Base-by-base conservation (phyloP, 2,113 vertebrate species). In the Cyprinodon tularosa region DNA sequence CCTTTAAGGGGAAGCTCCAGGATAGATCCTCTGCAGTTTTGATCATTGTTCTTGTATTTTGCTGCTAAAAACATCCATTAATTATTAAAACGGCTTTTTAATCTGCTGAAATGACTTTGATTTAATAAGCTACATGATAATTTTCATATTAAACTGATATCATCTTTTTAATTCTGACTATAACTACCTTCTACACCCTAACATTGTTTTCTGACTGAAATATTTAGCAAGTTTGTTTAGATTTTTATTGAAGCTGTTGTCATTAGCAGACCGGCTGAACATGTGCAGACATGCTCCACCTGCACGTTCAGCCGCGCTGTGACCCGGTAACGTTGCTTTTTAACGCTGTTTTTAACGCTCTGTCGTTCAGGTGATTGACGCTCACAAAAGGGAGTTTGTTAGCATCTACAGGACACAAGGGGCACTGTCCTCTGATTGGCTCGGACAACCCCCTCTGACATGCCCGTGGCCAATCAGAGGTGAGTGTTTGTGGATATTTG, bases 391-490 rank as follows among this genome's bases (percentile, higher is more conserved):
- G 88, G 84, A 90, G 84, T 77, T 89, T 90, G 78, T 90, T 89
- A 84, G 87, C 87, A 84, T 90, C 92, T 63, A 64, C 85, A 82
- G 92, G 94, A 93, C 91, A 91, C 91, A 89, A 90, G 93, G 92
- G 93, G 89, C 93, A 91, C 93, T 93, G 92, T 93, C 93, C 93
- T 94, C 94, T 94, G 93, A 95, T 95, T 93, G 94, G 93, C 92
- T 94, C 90, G 91, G 93, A 94, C 92, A 91, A 74, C 89, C 92
- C 88, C 91, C 91, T 92, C 92, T 94, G 93, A 93, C 93, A 95
- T 95, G 94, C 94, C 94, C 90, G 94, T 95, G 93, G 94, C 94
- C 94, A 94, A 95, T 95, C 93, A 94, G 92, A 95, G 93, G 93
- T 94, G 91, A 93, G 93, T 93, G 86, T 86, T 78, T 72, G 75